Base-by-base conservation (phyloP, 2,888 invertebrate genomes). In the Clusia tigrina region DNA sequence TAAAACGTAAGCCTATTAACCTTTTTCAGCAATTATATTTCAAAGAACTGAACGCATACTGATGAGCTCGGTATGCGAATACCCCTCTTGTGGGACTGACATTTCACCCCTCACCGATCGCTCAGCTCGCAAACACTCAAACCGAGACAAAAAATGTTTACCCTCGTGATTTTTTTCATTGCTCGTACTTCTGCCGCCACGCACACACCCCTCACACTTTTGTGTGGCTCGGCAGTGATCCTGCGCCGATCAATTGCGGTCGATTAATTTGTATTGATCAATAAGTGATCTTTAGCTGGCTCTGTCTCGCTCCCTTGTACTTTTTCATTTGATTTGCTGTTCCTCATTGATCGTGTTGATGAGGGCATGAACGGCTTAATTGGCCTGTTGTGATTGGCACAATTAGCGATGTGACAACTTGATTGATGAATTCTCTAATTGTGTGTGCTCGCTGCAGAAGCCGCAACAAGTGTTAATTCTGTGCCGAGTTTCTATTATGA, bases 1-100 rank as follows among this genome's bases (percentile, higher is more conserved):
- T 64, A 65, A 62, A 67, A 61, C 64, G 65, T 74, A 74, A 74
- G 74, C 74, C 74, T 74, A 74, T 74, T 74, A 75, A 71, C 71
- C 72, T 74, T 73, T 74, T 67, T 67, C 37, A 58, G 38, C 53
- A 53, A 58, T 58, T 52, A 52, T 37, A 37, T 58, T 52, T 58
- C 24, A 52, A 58, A 58, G 20, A 52, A 23, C 37, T 52, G 9
- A 17, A 20, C 23, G 46, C 46, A 23, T 53, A 58, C 52, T 58
- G 58, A 58, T 53, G 58, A 58, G 58, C 37, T 38, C 32, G 9
- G 42, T 12, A n/a, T 42, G 42, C 12, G 5, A 32, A 9, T 32
- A 32, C 6, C 12, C 12, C n/a, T 6, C n/a, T 42, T n/a, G 9
- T 12, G 10, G 42, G 42, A 42, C 42, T 32, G 32, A 12, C 32